Evolutionary conservation across 1,140 invertebrate species (phyloP), one percentile per base, ranked within the genome.

Genomic region (Triops cancriformis): DNA sequence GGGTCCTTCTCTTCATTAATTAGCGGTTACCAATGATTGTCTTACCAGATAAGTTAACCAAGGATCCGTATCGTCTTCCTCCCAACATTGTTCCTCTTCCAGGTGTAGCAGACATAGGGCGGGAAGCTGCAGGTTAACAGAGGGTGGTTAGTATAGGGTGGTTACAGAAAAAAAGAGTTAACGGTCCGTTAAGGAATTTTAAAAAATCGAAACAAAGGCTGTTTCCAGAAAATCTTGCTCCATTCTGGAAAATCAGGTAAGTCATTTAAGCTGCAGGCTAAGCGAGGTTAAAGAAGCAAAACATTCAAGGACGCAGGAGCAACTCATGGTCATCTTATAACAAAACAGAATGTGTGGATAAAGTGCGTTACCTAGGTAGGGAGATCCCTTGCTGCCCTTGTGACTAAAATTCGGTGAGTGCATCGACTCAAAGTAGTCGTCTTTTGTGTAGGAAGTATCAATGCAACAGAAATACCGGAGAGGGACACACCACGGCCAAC

Each of bases 31-130:
- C 31, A 75, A 78, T 31, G 51, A 73, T 43, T 37, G 51, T 89
- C 91, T 94, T 94, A 94, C 93, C 93, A 88, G 92, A 93, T 89
- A 94, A 89, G 90, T 94, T 94, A 92, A 94, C 93, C 88, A 94
- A 89, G 85, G 93, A 94, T 90, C 92, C 94, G 87, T 92, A 94
- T 45, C 77, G 77, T 14, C 77, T 73, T 42, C 73, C 73, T 27
- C 26, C 41, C 77, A 78, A 74, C 27, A 28, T 78, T n/a, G 42
- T 78, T 23, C 41, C 27, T 27, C 77, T 64, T 26, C 41, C 72
- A 37, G 77, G 64, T 37, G 77, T 72, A 26, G 42, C 43, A 26
- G 73, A 73, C 26, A 41, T 11, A 74, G 74, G 26, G 37, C 74
- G 26, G 26, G 27, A 41, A 41, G 74, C 74, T 76, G 37, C 18